phyloP scores from a whole-genome alignment of 2,888 invertebrate species.

The Agrotis puta region DNA sequence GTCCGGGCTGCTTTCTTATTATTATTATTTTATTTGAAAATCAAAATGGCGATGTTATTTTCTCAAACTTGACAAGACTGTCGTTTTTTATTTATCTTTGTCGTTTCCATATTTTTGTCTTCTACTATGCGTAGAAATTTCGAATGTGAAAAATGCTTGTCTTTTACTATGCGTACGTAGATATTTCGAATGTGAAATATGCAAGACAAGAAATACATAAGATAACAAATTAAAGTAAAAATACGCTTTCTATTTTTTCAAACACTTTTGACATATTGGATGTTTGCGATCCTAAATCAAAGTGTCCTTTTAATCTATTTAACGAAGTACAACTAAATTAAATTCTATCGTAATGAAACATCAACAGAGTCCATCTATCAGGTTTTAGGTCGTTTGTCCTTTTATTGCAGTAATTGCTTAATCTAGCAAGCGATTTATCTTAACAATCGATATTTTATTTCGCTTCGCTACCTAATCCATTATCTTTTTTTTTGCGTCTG shows the following conservation, averaged over 20 bases:
- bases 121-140: too few relatives aligned
- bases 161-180: too few relatives aligned
- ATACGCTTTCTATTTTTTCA: background rate
- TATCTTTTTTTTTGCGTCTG: background rate
- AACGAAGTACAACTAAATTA: slow-evolving; percentile 29
- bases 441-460: slow-evolving; percentile 16
- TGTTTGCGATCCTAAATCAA: slow-evolving; percentile 25
- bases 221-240: too few relatives aligned
- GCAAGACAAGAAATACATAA: too few relatives aligned
- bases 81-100: slow-evolving; percentile 1
- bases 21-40: too few relatives aligned
- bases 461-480: background rate
- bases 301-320: slow-evolving; percentile 3
- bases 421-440: slow-evolving; percentile 54
- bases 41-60: background rate
- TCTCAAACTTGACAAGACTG: background rate
- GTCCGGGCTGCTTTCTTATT: too few relatives aligned
- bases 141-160: too few relatives aligned
- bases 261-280: background rate
- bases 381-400: slow-evolving; percentile 50
- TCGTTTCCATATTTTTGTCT: background rate
- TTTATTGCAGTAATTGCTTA: slow-evolving; percentile 59
- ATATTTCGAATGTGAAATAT: too few relatives aligned
- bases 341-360: slow-evolving; percentile 53
- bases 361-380: slow-evolving; percentile 54